Conservation (phyloP, 1,140 invertebrate genomes). For the Eriosoma lanigerum region DNA sequence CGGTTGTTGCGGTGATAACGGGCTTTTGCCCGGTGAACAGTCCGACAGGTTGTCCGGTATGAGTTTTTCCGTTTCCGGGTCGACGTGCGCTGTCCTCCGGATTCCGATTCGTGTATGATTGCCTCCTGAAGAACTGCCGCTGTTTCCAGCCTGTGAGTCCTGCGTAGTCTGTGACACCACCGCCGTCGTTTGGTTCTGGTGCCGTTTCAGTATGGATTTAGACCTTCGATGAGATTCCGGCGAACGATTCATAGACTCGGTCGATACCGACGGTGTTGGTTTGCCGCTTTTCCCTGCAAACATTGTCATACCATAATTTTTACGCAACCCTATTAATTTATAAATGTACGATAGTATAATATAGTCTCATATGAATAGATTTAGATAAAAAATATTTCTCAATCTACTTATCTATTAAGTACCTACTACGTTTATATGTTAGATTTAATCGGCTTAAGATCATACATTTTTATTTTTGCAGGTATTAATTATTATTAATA, state of each 20-base stretch:
- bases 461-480: no score
- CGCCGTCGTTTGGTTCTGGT: constrained; percentile 59
- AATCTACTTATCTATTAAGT: no score
- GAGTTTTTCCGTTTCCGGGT: constrained; percentile 77
- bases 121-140: constrained; percentile 23
- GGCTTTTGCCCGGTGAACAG: constrained; percentile 59
- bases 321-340: background rate
- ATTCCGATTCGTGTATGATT: constrained; percentile 57
- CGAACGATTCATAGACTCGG: constrained; percentile 71
- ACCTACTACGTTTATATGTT: no score
- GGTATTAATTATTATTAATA: no score
- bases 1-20: constrained; percentile 46
- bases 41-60: constrained; percentile 64
- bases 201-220: constrained; percentile 79
- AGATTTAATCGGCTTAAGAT: no score
- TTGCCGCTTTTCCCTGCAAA: constrained; percentile 65
- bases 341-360: no score
- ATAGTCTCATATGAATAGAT: no score
- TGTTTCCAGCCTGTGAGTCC: constrained; percentile 57
- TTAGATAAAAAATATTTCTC: no score
- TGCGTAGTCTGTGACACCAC: constrained; percentile 30
- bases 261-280: constrained; percentile 70
- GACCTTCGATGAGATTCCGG: constrained; percentile 67
- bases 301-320: no score
- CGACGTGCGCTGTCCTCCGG: constrained; percentile 58